Conservation (phyloP, 64 coral and sea anemone species). For the Montipora efflorescens region DNA sequence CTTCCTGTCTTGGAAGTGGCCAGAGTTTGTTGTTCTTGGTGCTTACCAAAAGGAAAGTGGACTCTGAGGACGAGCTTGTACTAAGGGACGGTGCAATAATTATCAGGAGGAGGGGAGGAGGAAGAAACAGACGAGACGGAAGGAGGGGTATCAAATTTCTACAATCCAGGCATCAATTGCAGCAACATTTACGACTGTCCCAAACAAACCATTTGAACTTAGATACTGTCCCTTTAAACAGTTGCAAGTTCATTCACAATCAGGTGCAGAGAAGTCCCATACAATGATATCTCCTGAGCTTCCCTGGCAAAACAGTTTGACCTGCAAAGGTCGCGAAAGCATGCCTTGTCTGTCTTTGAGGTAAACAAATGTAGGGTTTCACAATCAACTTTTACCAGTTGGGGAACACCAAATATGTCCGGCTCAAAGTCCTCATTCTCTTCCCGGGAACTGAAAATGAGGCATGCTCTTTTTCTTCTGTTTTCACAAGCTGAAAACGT, state of each 20-base stretch:
- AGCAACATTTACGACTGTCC: too few relatives aligned
- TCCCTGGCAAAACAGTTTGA: neutral
- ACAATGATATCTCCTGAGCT: neutral
- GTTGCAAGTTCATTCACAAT: neutral
- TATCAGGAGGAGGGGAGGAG: too few relatives aligned
- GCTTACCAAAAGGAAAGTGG: too few relatives aligned
- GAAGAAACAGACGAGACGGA: too few relatives aligned
- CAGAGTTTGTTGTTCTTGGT: too few relatives aligned
- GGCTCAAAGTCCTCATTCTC: neutral
- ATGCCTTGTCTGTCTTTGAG: neutral
- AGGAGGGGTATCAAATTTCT: too few relatives aligned
- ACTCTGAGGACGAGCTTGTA: too few relatives aligned
- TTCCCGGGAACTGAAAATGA: neutral
- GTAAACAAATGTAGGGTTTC: neutral
- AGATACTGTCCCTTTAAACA: too few relatives aligned
- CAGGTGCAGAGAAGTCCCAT: neutral
- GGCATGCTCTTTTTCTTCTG: neutral
- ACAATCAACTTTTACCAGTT: neutral
- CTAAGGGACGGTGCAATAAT: too few relatives aligned
- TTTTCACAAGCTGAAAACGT: neutral
- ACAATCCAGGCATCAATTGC: too few relatives aligned
- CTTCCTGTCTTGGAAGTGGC: too few relatives aligned
- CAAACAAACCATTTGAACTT: too few relatives aligned
- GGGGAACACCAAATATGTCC: constrained; percentile 4
- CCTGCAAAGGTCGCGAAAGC: neutral